phyloP scores from a whole-genome alignment of 2,113 vertebrate genomes.

The Beaufortia kweichowensis region DNA sequence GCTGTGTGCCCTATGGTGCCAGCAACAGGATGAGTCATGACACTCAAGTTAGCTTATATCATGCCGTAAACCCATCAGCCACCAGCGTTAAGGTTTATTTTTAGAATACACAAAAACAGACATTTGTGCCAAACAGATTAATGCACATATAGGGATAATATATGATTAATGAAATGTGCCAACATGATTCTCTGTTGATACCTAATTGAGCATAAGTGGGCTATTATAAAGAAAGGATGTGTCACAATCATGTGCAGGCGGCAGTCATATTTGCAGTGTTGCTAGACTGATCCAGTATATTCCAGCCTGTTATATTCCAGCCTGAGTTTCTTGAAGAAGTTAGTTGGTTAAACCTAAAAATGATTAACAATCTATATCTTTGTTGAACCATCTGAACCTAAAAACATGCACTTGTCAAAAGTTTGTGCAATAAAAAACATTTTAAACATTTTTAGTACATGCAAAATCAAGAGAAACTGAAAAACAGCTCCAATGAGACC shows the following conservation, averaged over 20 bases:
- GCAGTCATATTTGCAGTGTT: not conserved
- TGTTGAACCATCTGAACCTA: too few relatives aligned
- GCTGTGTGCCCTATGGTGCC: constrained; percentile 39
- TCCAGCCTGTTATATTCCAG: too few relatives aligned
- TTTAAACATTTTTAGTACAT: too few relatives aligned
- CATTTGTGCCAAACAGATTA: constrained; percentile 12
- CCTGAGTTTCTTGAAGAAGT: too few relatives aligned
- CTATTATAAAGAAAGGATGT: not conserved
- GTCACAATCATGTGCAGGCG: not conserved
- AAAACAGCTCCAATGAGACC: not conserved
- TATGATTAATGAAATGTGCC: constrained; percentile 3
- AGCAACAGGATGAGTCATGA: constrained; percentile 45
- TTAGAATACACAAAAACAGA: not conserved
- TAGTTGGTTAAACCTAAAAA: too few relatives aligned
- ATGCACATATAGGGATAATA: not conserved
- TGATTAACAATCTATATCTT: too few relatives aligned
- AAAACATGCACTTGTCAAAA: too few relatives aligned
- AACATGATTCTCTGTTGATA: not conserved
- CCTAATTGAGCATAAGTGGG: not conserved
- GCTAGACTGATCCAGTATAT: not conserved
- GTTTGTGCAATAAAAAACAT: too few relatives aligned
- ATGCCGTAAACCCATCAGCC: constrained; percentile 9
- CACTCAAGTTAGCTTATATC: constrained; percentile 31
- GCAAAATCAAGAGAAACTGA: too few relatives aligned
- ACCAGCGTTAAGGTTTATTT: constrained; percentile 10